Evolutionary conservation across 2,888 invertebrate genomes (phyloP).

Genomic region (Dryomyza anilis): DNA sequence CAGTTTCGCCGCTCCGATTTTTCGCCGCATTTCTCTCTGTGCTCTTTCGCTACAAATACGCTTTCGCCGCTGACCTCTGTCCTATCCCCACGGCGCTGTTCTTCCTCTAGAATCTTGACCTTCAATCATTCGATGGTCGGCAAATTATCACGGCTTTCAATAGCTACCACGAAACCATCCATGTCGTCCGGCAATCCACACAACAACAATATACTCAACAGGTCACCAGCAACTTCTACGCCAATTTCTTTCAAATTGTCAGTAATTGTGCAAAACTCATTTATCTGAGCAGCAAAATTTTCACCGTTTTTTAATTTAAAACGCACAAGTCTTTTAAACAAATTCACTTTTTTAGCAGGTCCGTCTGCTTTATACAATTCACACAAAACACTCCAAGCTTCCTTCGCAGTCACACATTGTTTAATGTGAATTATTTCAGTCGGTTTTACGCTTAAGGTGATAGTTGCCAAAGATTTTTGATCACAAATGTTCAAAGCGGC

Average conservation of each 20-base stretch:
- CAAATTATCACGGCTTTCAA: conserved; percentile 26
- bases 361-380: conserved; percentile 23
- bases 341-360: conserved; percentile 27
- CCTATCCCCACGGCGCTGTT: not conserved
- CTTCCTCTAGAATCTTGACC: conserved; percentile 20
- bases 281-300: conserved; percentile 11
- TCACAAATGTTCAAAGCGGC: no score
- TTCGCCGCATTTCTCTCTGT: not conserved
- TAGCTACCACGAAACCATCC: conserved; percentile 30
- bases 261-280: conserved; percentile 26
- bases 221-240: conserved; percentile 19
- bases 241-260: conserved; percentile 28
- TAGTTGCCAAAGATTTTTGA: not conserved
- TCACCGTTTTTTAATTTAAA: conserved; percentile 20
- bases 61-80: not conserved
- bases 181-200: conserved; percentile 29
- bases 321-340: conserved; percentile 25
- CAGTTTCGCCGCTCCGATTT: not conserved
- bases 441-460: not conserved
- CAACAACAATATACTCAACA: conserved; percentile 25
- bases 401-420: conserved; percentile 21
- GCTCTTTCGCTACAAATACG: not conserved
- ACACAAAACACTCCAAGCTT: conserved; percentile 24
- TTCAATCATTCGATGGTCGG: conserved; percentile 12
- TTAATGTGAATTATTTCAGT: not conserved